A percentile compares a stretch with the other conserved stretches of the same genome.
Evolutionary conservation across 2,888 invertebrate species (phyloP).

Genomic region (Ceraclea dissimilis): DNA sequence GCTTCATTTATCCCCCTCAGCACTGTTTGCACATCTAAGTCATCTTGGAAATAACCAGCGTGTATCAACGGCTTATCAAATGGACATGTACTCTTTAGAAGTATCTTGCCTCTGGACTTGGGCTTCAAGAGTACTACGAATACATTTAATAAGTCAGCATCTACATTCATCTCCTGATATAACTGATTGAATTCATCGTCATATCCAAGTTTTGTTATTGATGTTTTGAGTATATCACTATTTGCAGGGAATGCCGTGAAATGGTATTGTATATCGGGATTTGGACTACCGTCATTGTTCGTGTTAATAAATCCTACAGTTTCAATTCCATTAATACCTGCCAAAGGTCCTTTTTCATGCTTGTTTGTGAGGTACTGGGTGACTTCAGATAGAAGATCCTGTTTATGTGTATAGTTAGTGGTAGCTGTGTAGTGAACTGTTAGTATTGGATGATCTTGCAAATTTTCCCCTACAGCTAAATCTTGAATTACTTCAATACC

Average conservation of each 20-base stretch:
- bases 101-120: constrained; percentile 57
- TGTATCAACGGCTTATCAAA: constrained; percentile 51
- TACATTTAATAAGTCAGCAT: constrained; percentile 31
- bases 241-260: constrained; percentile 27
- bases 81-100: constrained; percentile 59
- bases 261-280: constrained; percentile 32
- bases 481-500: constrained; percentile 36
- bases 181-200: constrained; percentile 29
- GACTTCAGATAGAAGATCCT: constrained; percentile 1
- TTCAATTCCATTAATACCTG: constrained; percentile 30
- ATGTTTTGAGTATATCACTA: neutral
- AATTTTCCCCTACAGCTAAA: constrained; percentile 44
- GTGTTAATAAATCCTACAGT: constrained; percentile 18
- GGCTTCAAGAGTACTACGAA: constrained; percentile 58
- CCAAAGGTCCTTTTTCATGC: constrained; percentile 29
- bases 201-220: constrained; percentile 26
- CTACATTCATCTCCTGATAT: constrained; percentile 25
- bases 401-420: neutral
- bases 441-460: constrained; percentile 47
- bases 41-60: constrained; percentile 49
- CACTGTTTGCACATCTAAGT: constrained; percentile 41
- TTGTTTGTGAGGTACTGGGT: constrained; percentile 9
- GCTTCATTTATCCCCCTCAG: constrained; percentile 34
- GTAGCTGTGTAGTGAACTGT: constrained; percentile 30
- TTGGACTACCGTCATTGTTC: constrained; percentile 15